phyloP scores from a whole-genome alignment of 2,797 vertebrate species.

The Esox lucius region DNA sequence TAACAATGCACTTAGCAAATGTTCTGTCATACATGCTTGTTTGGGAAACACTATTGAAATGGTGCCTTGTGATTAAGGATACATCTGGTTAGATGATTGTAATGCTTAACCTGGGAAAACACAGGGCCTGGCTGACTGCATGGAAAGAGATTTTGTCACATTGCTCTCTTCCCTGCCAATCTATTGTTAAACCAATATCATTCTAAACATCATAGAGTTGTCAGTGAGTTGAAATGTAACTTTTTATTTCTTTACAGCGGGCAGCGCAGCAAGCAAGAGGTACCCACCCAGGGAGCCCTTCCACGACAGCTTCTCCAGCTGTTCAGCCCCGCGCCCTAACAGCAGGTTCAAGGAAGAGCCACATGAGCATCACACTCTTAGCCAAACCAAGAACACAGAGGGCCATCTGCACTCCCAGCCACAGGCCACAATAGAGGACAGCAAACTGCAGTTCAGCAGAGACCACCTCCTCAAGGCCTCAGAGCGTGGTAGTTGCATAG shows the following conservation, averaged over 20 bases:
- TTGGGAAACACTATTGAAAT: too few species aligned
- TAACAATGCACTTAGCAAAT: too few species aligned
- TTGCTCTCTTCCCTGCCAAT: constrained; percentile 17
- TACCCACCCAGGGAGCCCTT: constrained; percentile 57
- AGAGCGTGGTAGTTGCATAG: constrained; percentile 23
- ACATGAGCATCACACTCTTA: constrained; percentile 54
- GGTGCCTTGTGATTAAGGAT: too few species aligned
- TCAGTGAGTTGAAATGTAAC: background rate
- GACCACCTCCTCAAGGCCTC: constrained; percentile 55
- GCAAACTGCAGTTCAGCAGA: constrained; percentile 63
- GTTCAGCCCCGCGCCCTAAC: constrained; percentile 54
- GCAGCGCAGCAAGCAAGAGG: constrained; percentile 51
- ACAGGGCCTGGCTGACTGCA: background rate
- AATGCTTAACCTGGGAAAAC: too few species aligned
- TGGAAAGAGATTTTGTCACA: constrained; percentile 13
- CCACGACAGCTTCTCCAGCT: constrained; percentile 65
- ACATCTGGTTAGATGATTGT: too few species aligned
- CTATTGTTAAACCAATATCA: constrained; percentile 1
- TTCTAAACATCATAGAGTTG: background rate
- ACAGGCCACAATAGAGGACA: constrained; percentile 68
- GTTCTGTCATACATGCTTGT: too few species aligned
- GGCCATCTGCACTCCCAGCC: constrained; percentile 48
- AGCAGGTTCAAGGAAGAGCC: constrained; percentile 78
- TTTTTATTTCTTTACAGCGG: constrained; percentile 49
- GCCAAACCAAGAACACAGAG: constrained; percentile 59